Percentiles rank a stretch among this genome's conserved stretches.
These are phyloP conservation scores for Festucalex cinctus DNA, from an alignment of 2,113 vertebrate species.

Conservation along the genomic window DNA sequence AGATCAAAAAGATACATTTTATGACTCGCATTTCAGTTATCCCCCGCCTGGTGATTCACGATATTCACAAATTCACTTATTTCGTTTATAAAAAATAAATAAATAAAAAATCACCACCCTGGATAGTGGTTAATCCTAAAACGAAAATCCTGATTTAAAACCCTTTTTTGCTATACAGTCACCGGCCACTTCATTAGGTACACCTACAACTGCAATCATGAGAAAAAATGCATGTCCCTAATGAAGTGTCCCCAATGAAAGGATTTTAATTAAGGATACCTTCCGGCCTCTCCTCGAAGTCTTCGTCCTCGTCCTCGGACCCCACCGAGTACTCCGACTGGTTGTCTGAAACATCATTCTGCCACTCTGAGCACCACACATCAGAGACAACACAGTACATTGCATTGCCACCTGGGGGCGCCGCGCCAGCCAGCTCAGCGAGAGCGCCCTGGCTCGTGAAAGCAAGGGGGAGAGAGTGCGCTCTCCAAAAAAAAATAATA, in stretches of 20 bases:
- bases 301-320: conserved; percentile 98
- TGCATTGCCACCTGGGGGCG: conserved; percentile 67
- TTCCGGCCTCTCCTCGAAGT: conserved; percentile 96
- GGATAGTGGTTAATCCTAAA: too few relatives aligned
- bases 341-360: conserved; percentile 96
- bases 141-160: too few relatives aligned
- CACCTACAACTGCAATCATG: background rate
- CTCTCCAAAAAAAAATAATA: conserved; percentile 35
- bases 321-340: conserved; percentile 98
- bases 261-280: conserved; percentile 74
- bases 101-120: too few relatives aligned
- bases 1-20: background rate
- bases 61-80: too few relatives aligned
- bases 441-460: conserved; percentile 26
- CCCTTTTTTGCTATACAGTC: background rate
- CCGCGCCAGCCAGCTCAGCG: conserved; percentile 16
- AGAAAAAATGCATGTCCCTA: background rate
- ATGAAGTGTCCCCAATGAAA: background rate
- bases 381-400: conserved; percentile 71
- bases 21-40: background rate
- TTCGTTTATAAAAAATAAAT: too few relatives aligned
- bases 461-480: conserved; percentile 29
- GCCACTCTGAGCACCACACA: conserved; percentile 87
- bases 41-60: background rate
- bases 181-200: background rate